Evolutionary conservation across 2,888 invertebrate genomes (phyloP), one percentile per base, ranked within the genome.

Genomic region (Salticus scenicus): DNA sequence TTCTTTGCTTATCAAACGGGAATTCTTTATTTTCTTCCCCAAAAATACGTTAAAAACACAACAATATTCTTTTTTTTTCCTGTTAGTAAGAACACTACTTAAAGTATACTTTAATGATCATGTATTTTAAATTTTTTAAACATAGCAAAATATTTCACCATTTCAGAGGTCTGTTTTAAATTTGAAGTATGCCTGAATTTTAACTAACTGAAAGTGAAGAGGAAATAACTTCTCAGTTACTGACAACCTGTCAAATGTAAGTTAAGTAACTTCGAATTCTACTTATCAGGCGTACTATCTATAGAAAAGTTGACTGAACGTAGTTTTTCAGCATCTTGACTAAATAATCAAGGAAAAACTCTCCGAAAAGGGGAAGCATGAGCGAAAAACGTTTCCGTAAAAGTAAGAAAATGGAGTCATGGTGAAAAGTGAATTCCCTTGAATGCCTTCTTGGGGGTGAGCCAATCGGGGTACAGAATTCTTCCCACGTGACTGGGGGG

Each of bases 401-500:
- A 79, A 84, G 78, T 73, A 78, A 78, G 73, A 78, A 83, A 79
- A 79, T 42, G 31, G 72, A 66, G 72, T 51, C 47, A n/a, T 31
- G 31, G 33, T 57, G 57, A 76, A 81, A 81, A 81, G 75, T 71
- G 76, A 81, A 81, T 69, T 81, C 69, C 63, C 81, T 69, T 71
- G 75, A 77, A 83, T 83, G 72, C 72, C 20, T 69, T 73, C 74
- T 63, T 41, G 42, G 75, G 31, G 37, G 31, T 42, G 20, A 72
- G 76, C 86, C 86, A 86, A 86, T 86, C 75, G 63, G 33, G 47
- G 27, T 31, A 17, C 75, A 51, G 57, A 27, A 64, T 75, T 37
- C 72, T 42, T 72, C 75, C 86, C 86, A 86, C 80, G 86, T 86
- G 86, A 86, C 80, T 75, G 20, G 69, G 69, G 57, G 70, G 70